A percentile compares a stretch with the other conserved stretches of the same genome.
These are phyloP conservation scores for Laupala kohalensis DNA, from an alignment of 1,140 invertebrate species.

Conservation along the genomic window DNA sequence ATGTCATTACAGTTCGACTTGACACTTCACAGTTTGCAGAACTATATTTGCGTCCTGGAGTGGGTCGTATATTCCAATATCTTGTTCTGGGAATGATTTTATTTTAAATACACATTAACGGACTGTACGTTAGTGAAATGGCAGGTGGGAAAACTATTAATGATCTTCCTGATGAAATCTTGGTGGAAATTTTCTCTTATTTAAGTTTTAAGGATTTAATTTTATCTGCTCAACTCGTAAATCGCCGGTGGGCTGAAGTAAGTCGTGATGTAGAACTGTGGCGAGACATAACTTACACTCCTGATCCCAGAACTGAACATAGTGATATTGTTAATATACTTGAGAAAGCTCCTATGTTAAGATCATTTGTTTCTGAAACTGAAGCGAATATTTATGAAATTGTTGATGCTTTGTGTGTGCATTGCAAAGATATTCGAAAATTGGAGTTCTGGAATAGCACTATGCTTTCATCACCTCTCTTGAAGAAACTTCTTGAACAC, in stretches of 20 bases:
- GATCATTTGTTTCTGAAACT: neutral
- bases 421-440: slow-evolving; percentile 1
- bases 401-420: neutral
- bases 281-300: neutral
- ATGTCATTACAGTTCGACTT: too few species aligned
- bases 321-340: neutral
- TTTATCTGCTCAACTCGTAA: neutral
- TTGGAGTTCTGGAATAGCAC: neutral
- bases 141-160: neutral
- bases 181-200: neutral
- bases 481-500: neutral
- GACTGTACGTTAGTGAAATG: neutral
- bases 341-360: neutral
- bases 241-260: neutral
- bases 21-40: too few species aligned
- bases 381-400: neutral
- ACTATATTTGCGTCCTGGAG: too few species aligned
- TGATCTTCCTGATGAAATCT: neutral
- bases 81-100: too few species aligned
- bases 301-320: neutral
- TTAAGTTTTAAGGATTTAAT: neutral
- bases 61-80: too few species aligned
- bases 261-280: neutral
- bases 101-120: too few species aligned
- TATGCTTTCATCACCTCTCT: neutral